phyloP scores from a whole-genome alignment of 2,113 vertebrate genomes.

The Malurus elegans region DNA sequence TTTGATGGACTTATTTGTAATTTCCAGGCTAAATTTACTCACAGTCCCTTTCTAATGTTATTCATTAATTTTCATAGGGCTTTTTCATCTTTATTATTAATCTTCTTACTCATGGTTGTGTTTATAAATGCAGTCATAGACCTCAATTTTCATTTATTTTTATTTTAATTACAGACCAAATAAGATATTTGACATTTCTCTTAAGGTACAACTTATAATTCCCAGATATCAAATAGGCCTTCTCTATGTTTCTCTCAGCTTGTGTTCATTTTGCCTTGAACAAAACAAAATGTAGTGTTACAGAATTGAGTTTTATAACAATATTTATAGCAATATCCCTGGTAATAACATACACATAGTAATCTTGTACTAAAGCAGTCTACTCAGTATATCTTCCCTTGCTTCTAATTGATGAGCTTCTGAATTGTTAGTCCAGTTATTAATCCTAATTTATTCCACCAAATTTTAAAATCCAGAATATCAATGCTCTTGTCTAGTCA shows the following conservation, averaged over 20 bases:
- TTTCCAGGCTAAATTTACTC: not conserved
- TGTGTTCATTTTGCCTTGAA: not conserved
- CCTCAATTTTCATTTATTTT: not conserved
- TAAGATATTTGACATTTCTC: not conserved
- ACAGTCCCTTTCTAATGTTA: not conserved
- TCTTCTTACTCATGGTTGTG: not conserved
- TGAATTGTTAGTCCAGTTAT: not conserved
- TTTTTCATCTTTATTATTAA: not conserved
- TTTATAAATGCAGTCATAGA: not conserved
- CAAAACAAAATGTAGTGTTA: not conserved
- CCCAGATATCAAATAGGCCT: not conserved
- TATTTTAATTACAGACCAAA: not conserved
- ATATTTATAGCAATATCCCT: not conserved
- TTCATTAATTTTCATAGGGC: not conserved
- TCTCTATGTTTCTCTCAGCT: not conserved
- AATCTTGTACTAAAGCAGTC: not conserved
- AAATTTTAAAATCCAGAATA: not conserved
- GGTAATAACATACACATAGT: not conserved
- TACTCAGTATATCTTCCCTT: not conserved
- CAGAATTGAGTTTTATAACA: not conserved
- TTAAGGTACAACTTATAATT: not conserved
- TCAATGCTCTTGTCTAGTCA: not conserved
- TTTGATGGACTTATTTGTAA: not conserved
- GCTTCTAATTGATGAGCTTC: not conserved
- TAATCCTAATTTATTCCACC: not conserved